Evolutionary conservation across 2,797 vertebrate genomes (phyloP).

Genomic region (Protosalanx chinensis): DNA sequence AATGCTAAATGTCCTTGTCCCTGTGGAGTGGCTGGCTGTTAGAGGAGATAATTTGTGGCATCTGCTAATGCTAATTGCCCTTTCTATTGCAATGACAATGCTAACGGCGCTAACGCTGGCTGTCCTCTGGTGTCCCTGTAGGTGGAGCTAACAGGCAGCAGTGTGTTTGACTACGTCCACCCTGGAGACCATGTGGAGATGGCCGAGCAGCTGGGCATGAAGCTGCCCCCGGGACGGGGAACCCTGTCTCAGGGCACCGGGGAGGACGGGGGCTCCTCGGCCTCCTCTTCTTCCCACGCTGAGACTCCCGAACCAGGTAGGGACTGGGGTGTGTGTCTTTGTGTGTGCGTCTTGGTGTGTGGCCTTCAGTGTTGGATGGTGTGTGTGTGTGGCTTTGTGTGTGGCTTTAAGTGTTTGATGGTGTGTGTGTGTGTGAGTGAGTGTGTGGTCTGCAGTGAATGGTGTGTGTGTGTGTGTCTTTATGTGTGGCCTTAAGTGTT

Average conservation of each 20-base stretch:
- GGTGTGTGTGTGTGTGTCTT: not conserved
- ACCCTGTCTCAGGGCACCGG: constrained; percentile 85
- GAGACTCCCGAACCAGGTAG: constrained; percentile 97
- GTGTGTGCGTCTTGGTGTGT: not conserved
- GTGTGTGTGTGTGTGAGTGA: constrained; percentile 1
- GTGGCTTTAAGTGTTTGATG: not conserved
- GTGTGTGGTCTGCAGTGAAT: not conserved
- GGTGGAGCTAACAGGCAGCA: constrained; percentile 99
- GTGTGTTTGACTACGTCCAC: constrained; percentile 96
- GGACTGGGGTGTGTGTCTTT: not conserved
- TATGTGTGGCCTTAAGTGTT: not conserved
- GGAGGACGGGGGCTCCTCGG: constrained; percentile 93
- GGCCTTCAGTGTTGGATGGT: not conserved
- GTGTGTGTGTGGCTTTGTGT: no score
- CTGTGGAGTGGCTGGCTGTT: no score
- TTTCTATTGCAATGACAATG: not conserved
- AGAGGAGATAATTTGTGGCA: no score
- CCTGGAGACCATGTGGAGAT: constrained; percentile 97
- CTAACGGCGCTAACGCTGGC: not conserved
- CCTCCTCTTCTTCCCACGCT: constrained; percentile 93
- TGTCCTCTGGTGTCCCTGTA: constrained; percentile 46
- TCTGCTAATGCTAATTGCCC: not conserved
- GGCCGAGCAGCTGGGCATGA: constrained; percentile 99
- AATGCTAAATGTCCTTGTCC: no score
- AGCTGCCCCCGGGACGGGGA: constrained; percentile 91